A percentile compares a stretch with the other conserved stretches of the same genome.
Conservation (phyloP, 2,113 vertebrate genomes). For the Tichodroma muraria region DNA sequence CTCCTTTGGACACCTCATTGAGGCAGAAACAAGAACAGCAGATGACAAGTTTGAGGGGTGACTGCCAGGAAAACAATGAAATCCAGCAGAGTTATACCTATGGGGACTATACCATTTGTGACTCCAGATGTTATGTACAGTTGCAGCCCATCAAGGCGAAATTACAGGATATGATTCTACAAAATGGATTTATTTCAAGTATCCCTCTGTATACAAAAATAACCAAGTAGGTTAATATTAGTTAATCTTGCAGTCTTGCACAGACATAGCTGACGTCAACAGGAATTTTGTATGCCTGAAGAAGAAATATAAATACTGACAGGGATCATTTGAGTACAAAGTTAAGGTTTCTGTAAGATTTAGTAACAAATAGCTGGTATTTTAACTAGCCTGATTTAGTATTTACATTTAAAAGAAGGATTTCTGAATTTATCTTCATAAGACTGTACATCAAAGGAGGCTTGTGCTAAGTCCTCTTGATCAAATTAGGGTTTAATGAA, state of each 20-base stretch:
- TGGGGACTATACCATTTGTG: background rate
- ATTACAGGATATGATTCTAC: background rate
- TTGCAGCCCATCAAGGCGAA: background rate
- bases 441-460: slow-evolving; percentile 40
- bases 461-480: slow-evolving; percentile 40
- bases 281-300: slow-evolving; percentile 11
- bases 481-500: slow-evolving; percentile 38
- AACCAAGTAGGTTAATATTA: slow-evolving; percentile 18
- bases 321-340: slow-evolving; percentile 1
- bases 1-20: background rate
- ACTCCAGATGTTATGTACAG: background rate
- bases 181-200: slow-evolving; percentile 10
- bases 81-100: background rate
- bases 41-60: background rate
- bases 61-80: background rate
- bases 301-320: slow-evolving; percentile 4
- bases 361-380: background rate
- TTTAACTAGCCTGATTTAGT: background rate
- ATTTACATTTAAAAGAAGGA: slow-evolving; percentile 39
- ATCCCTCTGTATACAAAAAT: background rate
- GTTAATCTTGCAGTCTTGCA: slow-evolving; percentile 27
- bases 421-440: slow-evolving; percentile 22
- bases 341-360: slow-evolving; percentile 7
- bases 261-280: background rate
- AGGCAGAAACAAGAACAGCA: background rate